Evolutionary conservation across 2,113 vertebrate genomes (phyloP).

Genomic region (Spizaetus ornatus): DNA sequence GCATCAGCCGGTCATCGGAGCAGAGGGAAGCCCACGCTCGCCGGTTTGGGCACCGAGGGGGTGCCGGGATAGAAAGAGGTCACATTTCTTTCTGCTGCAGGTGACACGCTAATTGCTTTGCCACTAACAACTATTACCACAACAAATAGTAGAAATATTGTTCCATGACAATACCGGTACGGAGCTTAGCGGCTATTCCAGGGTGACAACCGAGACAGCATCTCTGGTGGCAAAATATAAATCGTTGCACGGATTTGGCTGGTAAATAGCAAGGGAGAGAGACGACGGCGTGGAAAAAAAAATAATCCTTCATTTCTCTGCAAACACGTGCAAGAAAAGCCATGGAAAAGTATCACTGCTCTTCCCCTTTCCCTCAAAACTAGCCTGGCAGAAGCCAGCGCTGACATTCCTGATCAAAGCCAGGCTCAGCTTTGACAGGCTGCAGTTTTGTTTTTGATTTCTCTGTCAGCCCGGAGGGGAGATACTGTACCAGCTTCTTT

Average conservation of each 20-base stretch:
- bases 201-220: neutral
- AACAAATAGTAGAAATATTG: conserved; percentile 50
- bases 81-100: neutral
- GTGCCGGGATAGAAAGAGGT: neutral
- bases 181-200: neutral
- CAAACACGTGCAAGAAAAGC: neutral
- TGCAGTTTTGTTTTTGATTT: neutral
- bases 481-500: neutral
- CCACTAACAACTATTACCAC: conserved; percentile 56
- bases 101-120: neutral
- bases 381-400: neutral
- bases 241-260: neutral
- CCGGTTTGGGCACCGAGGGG: neutral
- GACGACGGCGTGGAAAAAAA: rapidly evolving
- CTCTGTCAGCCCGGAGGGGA: neutral
- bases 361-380: neutral
- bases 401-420: neutral
- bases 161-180: neutral
- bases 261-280: neutral
- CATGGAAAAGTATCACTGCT: neutral
- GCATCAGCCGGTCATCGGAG: neutral
- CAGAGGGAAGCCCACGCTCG: neutral
- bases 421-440: neutral
- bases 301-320: neutral
- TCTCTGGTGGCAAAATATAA: neutral